Base-by-base conservation (phyloP, 1,140 invertebrate species). In the Acromyrmex echinatior region DNA sequence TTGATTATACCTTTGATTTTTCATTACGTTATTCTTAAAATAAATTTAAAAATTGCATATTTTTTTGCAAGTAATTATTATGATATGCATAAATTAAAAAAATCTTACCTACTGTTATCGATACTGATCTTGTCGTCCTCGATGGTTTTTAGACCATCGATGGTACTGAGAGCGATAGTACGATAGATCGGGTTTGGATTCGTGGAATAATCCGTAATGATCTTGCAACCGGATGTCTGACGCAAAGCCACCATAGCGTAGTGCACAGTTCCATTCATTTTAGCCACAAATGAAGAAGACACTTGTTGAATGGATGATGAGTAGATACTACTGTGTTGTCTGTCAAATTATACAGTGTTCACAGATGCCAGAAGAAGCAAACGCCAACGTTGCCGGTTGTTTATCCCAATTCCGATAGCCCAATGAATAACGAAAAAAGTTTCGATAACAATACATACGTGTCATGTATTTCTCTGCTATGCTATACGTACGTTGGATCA, bases 381-480 rank as follows among this genome's bases (percentile, higher is more conserved):
- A 58, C 31, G 49, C 56, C 71, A 63, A 81, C 84, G 56, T 70
- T 25, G 74, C 18, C 12, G 66, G 65, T 97, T 96, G 56, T 97
- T 95, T 0, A 98, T 97, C 68, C 3, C 98, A 93, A 81, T 96
- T 93, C 5, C 95, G 91, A 96, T 94, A 68, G 97, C 28, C 39
- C 65, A 63, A 39, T 79, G 63, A 71, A 76, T 86, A 88, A 87
- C 76, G 84, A 86, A 91, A 87, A 63, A 89, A 87, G 35, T 87
- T 89, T 90, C 60, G 89, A 90, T 89, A 86, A 81, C 28, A 51
- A 3, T 3, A 39, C 58, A 45, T 16, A 73, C 35, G 21, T 58
- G 12, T 21, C 66, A 31, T 35, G 25, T 18, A 51, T 49, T 49
- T 70, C n/a, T 25, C 16, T n/a, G n/a, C n/a, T n/a, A 6, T 45